Conservation (phyloP, 1,140 invertebrate genomes). For the Hestina assimilis region DNA sequence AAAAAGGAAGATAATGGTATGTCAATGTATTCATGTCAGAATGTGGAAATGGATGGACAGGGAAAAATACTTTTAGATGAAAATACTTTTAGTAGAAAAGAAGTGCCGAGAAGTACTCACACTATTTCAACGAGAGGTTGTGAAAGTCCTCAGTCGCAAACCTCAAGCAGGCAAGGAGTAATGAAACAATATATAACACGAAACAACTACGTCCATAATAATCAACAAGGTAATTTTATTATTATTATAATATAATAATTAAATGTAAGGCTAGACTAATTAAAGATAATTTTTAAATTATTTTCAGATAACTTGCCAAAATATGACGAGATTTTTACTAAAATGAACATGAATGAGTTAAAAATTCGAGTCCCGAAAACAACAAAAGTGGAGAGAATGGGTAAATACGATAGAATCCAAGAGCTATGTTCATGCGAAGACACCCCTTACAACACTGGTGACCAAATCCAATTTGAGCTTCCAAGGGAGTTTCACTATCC, state of each 20-base stretch:
- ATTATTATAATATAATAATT: background rate
- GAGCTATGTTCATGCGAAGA: slow-evolving; percentile 63
- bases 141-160: slow-evolving; percentile 50
- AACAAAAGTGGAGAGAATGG: slow-evolving; percentile 53
- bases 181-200: slow-evolving; percentile 18
- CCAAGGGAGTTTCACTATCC: slow-evolving; percentile 42
- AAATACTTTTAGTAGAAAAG: slow-evolving; percentile 48
- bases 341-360: slow-evolving; percentile 67
- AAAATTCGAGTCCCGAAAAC: slow-evolving; percentile 67
- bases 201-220: background rate
- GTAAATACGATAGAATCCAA: slow-evolving; percentile 62
- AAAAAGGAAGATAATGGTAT: slow-evolving; percentile 63
- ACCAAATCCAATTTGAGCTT: slow-evolving; percentile 67
- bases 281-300: background rate
- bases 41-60: slow-evolving; percentile 67
- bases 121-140: slow-evolving; percentile 29
- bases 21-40: slow-evolving; percentile 64
- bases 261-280: background rate
- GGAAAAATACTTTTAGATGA: slow-evolving; percentile 69
- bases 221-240: slow-evolving; percentile 26
- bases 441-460: slow-evolving; percentile 55
- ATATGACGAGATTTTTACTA: slow-evolving; percentile 69
- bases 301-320: slow-evolving; percentile 47
- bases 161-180: slow-evolving; percentile 37
- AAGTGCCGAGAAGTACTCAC: slow-evolving; percentile 22